A percentile compares a stretch with the other conserved stretches of the same genome.
phyloP scores from a whole-genome alignment of 2,113 vertebrate genomes.

The Chloropsis cyanopogon region DNA sequence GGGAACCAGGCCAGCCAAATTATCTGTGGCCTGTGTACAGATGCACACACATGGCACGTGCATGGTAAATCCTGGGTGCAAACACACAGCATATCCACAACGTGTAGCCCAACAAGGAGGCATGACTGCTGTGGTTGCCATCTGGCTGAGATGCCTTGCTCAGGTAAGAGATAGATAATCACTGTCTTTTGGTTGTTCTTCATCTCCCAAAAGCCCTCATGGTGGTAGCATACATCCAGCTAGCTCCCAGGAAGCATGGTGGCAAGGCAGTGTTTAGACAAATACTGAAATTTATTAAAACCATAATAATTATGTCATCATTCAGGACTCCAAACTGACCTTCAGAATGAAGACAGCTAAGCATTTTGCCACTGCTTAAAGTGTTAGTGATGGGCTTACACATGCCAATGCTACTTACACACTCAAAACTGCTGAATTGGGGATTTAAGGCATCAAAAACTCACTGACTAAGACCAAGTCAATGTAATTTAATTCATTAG shows the following conservation, averaged over 20 bases:
- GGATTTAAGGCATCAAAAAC: neutral
- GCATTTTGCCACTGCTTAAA: neutral
- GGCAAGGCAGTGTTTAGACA: neutral
- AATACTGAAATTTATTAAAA: neutral
- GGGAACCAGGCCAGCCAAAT: neutral
- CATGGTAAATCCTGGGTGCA: neutral
- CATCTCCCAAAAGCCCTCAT: neutral
- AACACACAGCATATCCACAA: neutral
- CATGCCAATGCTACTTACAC: neutral
- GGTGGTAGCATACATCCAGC: neutral
- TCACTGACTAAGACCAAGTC: neutral
- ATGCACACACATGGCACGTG: fast-evolving
- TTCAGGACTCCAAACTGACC: neutral
- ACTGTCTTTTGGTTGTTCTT: fast-evolving
- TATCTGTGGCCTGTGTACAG: neutral
- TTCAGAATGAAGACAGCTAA: neutral
- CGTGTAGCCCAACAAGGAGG: neutral
- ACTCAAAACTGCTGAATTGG: neutral
- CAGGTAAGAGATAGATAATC: neutral
- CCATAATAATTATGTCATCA: fast-evolving
- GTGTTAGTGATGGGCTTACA: neutral
- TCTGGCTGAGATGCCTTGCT: neutral
- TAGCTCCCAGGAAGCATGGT: neutral
- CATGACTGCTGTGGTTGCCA: neutral
- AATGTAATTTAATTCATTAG: neutral